phyloP scores from a whole-genome alignment of 1,140 invertebrate genomes.

The Eueides isabella region DNA sequence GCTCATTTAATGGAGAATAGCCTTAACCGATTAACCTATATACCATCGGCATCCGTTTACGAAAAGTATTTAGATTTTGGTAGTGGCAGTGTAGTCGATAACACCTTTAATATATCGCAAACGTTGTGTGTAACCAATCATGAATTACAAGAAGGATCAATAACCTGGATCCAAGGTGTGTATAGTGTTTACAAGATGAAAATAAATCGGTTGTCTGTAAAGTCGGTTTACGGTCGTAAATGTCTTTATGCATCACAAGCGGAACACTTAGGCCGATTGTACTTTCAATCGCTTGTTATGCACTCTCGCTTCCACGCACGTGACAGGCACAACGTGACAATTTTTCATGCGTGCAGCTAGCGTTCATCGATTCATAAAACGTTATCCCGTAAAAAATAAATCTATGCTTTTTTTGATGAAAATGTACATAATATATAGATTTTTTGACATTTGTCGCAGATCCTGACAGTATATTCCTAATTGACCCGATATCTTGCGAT shows the following conservation, averaged over 20 bases:
- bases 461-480: conserved; percentile 67
- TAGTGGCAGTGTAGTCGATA: conserved; percentile 59
- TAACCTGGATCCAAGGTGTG: conserved; percentile 72
- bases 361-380: no score
- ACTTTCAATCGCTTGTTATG: no score
- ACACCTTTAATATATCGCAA: conserved; percentile 70
- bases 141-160: conserved; percentile 61
- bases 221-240: no score
- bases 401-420: no score
- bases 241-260: no score
- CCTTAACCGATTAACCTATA: conserved; percentile 59
- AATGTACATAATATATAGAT: no score
- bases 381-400: no score
- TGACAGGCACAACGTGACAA: no score
- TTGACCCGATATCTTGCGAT: conserved; percentile 62
- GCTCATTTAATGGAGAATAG: conserved; percentile 73
- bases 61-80: conserved; percentile 73
- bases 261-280: no score
- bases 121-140: conserved; percentile 74
- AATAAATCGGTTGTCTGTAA: no score
- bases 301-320: no score
- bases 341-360: no score
- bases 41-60: conserved; percentile 68
- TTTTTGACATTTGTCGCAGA: conserved; percentile 45
- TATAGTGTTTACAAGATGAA: not conserved